These are phyloP conservation scores for Drepana arcuata DNA, from an alignment of 1,140 invertebrate species.

Conservation along the genomic window DNA sequence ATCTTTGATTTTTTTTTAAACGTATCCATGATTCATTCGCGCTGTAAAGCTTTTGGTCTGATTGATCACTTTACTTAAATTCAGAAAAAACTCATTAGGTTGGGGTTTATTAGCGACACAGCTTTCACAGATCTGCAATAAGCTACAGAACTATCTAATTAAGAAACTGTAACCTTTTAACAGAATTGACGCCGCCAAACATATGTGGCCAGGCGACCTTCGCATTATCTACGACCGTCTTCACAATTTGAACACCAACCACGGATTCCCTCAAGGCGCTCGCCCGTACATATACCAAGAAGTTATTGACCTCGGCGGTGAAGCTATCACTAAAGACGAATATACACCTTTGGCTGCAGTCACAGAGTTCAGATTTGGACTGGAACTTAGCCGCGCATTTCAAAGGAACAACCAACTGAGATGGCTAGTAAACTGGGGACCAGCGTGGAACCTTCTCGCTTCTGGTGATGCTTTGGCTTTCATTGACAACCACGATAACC, in stretches of 20 bases:
- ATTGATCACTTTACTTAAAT: no score
- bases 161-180: no score
- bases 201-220: conserved; percentile 87
- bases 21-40: no score
- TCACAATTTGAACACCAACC: conserved; percentile 74
- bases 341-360: conserved; percentile 79
- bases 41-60: no score
- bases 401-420: conserved; percentile 32
- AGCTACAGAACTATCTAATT: no score
- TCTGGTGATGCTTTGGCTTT: conserved; percentile 74
- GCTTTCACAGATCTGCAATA: no score
- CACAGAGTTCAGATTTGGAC: conserved; percentile 78
- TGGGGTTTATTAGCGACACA: no score
- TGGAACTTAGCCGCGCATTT: conserved; percentile 60
- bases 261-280: conserved; percentile 73
- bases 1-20: no score
- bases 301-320: conserved; percentile 83
- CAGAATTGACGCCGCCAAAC: conserved; percentile 83
- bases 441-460: conserved; percentile 73
- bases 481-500: conserved; percentile 77
- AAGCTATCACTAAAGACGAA: conserved; percentile 77
- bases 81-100: no score
- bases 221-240: conserved; percentile 74
- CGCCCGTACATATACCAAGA: conserved; percentile 84
- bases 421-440: conserved; percentile 71